Evolutionary conservation across 2,888 invertebrate genomes (phyloP).

Genomic region (Boloria selene): DNA sequence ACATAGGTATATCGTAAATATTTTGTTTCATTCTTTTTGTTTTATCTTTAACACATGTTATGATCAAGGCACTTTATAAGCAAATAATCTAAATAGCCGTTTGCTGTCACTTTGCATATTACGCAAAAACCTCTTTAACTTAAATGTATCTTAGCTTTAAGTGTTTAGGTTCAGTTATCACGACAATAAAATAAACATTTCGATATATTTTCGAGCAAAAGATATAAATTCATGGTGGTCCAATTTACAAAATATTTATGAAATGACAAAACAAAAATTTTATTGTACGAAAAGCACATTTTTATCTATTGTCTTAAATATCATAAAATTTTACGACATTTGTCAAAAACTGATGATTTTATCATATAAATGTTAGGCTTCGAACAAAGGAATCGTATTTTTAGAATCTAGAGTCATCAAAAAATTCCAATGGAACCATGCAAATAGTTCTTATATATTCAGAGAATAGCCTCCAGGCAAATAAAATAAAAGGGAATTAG

Average conservation of each 20-base stretch:
- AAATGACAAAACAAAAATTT: not conserved
- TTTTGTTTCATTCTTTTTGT: not conserved
- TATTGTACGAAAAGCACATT: not conserved
- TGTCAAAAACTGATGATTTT: slow-evolving; percentile 19
- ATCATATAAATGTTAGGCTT: slow-evolving; percentile 18
- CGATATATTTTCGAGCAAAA: slow-evolving; percentile 1
- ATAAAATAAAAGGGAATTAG: slow-evolving; percentile 33
- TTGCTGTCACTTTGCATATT: slow-evolving; percentile 4
- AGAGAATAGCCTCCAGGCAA: slow-evolving; percentile 24
- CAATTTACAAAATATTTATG: slow-evolving; percentile 8
- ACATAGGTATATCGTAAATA: too few relatives aligned
- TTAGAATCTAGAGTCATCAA: slow-evolving; percentile 16
- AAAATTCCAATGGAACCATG: slow-evolving; percentile 30
- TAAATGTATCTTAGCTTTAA: not conserved
- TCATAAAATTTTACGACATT: slow-evolving; percentile 21
- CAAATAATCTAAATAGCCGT: slow-evolving; percentile 9
- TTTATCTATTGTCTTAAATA: slow-evolving; percentile 16
- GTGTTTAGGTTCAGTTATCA: slow-evolving; percentile 9
- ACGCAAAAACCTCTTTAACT: slow-evolving; percentile 18
- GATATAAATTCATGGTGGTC: slow-evolving; percentile 6
- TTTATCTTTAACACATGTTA: not conserved
- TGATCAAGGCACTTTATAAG: not conserved
- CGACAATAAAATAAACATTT: slow-evolving; percentile 5
- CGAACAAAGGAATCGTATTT: slow-evolving; percentile 23
- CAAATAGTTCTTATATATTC: slow-evolving; percentile 31